Base-by-base conservation (phyloP, 2,113 vertebrate species). In the Herpailurus yagouaroundi region DNA sequence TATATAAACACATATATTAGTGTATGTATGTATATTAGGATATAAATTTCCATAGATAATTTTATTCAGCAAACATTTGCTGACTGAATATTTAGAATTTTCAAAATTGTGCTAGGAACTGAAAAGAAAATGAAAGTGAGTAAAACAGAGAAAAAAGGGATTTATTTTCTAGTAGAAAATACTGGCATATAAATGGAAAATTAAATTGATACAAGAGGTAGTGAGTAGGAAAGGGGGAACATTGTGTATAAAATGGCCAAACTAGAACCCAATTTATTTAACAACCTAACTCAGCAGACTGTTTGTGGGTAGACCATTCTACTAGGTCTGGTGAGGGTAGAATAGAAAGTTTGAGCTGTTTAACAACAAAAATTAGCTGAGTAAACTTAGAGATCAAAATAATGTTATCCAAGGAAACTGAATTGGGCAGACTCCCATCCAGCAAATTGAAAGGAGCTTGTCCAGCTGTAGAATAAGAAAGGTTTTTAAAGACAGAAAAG, bases 41-140 rank as follows among this genome's bases (percentile, higher is more conserved):
- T 74, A 52, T 52, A 21, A 88, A 77, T 83, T 88, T 91, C 5
- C 9, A 68, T 52, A 88, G 2, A 5, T 82, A 94, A 85, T 80
- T 76, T 95, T 76, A 96, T 79, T 81, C 18, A 95, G 89, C 3
- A 74, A 74, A 92, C 7, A 55, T 83, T 77, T 94, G 11, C 13
- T 64, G 27, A 84, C 21, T 82, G 27, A 80, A 29, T 86, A 64
- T n/a, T 50, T 64, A 96, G 60, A 79, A 91, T 86, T 97, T 95
- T 95, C 19, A 74, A 94, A 89, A 55, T 33, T 86, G 4, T 83
- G 8, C 14, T 55, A 68, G 27, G 12, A 92, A 1, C 3, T 82
- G 6, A 91, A 79, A 31, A 5, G 8, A 96, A 94, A 95, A 74
- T 57, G 45, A 89, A 79, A 18, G 21, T 79, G 29, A 76, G 60